These are phyloP conservation scores for Cataglyphis hispanica DNA, from an alignment of 1,140 invertebrate genomes.

Conservation along the genomic window DNA sequence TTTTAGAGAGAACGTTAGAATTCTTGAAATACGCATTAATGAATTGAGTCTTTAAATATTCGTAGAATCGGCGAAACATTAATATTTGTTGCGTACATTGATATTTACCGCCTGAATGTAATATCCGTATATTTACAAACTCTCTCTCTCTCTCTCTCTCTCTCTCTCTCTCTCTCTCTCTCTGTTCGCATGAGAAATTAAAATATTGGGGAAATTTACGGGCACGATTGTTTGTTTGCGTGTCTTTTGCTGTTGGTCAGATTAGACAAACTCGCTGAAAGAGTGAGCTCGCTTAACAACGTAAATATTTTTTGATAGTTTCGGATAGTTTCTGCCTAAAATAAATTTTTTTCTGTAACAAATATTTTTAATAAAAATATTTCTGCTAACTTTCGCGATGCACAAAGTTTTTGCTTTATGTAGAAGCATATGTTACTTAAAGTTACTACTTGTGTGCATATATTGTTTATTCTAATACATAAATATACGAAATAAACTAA, in stretches of 20 bases:
- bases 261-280: slow-evolving; percentile 25
- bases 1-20: neutral
- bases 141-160: too few species aligned
- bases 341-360: neutral
- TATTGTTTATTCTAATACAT: neutral
- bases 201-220: slow-evolving; percentile 48
- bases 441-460: neutral
- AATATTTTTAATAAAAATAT: slow-evolving; percentile 43
- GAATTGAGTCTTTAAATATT: slow-evolving; percentile 1
- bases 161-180: too few species aligned
- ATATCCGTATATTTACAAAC: slow-evolving; percentile 25
- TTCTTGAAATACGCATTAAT: neutral
- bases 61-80: neutral
- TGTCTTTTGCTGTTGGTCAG: slow-evolving; percentile 4
- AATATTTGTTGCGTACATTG: neutral
- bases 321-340: slow-evolving; percentile 12
- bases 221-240: slow-evolving; percentile 14
- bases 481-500: neutral
- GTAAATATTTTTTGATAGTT: slow-evolving; percentile 54
- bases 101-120: neutral
- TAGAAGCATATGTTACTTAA: neutral
- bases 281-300: neutral
- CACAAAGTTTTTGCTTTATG: neutral
- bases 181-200: too few species aligned
- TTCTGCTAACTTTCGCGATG: neutral